A percentile compares a stretch with the other conserved stretches of the same genome.
phyloP scores from a whole-genome alignment of 2,888 invertebrate species.

The Synergus gifuensis region DNA sequence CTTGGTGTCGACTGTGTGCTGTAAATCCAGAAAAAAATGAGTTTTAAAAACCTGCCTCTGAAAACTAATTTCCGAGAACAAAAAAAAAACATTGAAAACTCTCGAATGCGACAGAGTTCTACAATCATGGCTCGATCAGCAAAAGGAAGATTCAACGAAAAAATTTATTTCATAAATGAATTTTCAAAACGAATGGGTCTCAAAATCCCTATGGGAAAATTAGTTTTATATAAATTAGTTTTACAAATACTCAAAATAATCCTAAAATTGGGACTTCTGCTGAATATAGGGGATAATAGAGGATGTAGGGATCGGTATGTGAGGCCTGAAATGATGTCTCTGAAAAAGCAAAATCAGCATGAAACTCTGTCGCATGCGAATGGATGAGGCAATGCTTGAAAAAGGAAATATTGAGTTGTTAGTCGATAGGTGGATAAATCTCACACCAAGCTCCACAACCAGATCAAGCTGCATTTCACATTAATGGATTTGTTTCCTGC shows the following conservation, averaged over 20 bases:
- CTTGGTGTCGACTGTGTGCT: constrained; percentile 73
- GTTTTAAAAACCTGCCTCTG: neutral
- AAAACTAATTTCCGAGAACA: neutral
- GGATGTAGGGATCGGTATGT: too few species aligned
- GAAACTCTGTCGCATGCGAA: constrained; percentile 42
- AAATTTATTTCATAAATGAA: neutral
- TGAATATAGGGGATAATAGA: too few species aligned
- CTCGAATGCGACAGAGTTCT: constrained; percentile 32
- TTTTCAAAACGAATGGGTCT: neutral
- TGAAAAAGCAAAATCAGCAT: neutral
- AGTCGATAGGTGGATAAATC: constrained; percentile 54
- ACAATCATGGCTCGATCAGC: neutral
- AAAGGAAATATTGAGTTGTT: constrained; percentile 49
- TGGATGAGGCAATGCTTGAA: constrained; percentile 31
- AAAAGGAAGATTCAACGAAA: neutral
- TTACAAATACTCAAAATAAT: too few species aligned
- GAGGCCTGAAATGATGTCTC: neutral
- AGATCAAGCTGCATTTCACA: constrained; percentile 47
- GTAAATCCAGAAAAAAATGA: constrained; percentile 52
- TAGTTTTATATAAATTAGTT: too few species aligned
- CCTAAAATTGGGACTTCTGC: too few species aligned
- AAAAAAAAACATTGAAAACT: constrained; percentile 16
- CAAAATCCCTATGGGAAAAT: too few species aligned
- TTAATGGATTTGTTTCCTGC: constrained; percentile 44
- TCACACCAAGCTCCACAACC: constrained; percentile 61